Conservation (phyloP, 2,797 vertebrate genomes). For the Acridotheres tristis region DNA sequence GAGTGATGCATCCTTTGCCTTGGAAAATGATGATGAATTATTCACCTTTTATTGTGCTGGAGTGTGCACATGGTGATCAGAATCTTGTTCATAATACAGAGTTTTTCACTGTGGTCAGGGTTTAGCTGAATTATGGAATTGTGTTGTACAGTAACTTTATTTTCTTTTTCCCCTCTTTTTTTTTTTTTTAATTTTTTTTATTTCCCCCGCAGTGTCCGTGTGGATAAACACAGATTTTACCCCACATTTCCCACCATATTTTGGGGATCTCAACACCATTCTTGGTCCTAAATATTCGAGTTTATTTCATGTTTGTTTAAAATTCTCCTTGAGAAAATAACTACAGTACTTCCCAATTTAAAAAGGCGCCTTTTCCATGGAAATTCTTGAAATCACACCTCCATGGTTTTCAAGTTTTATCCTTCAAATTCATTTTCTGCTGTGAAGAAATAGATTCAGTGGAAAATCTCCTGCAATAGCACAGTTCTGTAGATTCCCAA, state of each 20-base stretch:
- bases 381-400: neutral
- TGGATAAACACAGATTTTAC: neutral
- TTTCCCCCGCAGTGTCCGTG: neutral
- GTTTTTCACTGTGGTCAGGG: conserved; percentile 34
- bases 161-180: fast-evolving
- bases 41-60: conserved; percentile 81
- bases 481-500: neutral
- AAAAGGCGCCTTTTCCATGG: neutral
- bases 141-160: neutral
- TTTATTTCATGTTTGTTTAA: neutral
- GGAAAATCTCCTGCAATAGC: neutral
- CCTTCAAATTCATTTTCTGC: neutral
- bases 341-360: fast-evolving
- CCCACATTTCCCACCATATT: fast-evolving
- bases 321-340: neutral
- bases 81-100: conserved; percentile 49
- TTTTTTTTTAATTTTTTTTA: neutral
- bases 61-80: conserved; percentile 63
- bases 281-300: neutral
- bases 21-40: conserved; percentile 80
- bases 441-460: neutral
- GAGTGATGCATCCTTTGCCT: conserved; percentile 75
- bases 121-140: conserved; percentile 47
- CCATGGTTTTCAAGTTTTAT: neutral
- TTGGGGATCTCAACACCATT: neutral